phyloP scores from a whole-genome alignment of 2,888 invertebrate species.

The Aspidapion aeneum region DNA sequence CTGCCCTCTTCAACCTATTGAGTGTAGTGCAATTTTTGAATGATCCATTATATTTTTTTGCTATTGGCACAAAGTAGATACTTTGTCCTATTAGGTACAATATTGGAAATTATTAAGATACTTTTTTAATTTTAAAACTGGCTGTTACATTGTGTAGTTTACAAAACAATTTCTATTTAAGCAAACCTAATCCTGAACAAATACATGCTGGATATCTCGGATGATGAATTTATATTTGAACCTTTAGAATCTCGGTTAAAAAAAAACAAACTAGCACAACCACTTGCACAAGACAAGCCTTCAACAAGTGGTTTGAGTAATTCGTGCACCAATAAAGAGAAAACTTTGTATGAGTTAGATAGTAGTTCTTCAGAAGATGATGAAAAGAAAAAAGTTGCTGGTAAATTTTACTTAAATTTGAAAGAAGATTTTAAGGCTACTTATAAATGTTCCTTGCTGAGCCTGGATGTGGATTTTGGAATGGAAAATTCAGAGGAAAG shows the following conservation, averaged over 20 bases:
- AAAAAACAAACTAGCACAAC: neutral
- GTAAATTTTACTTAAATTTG: neutral
- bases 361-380: neutral
- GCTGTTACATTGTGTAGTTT: no score
- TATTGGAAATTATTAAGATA: no score
- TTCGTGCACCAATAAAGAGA: neutral
- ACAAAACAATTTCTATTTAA: no score
- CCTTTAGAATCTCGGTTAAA: conserved; percentile 7
- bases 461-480: neutral
- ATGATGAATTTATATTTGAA: conserved; percentile 13
- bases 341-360: neutral
- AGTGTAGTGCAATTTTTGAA: no score
- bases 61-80: no score
- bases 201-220: conserved; percentile 17
- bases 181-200: neutral
- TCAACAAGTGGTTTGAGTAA: conserved; percentile 1
- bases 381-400: neutral
- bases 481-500: neutral
- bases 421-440: neutral
- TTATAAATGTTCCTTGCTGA: neutral
- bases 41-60: no score
- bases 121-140: no score
- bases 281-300: conserved; percentile 10
- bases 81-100: no score
- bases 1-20: no score